Conservation (phyloP, 2,113 vertebrate species). For the Vanacampus margaritifer region DNA sequence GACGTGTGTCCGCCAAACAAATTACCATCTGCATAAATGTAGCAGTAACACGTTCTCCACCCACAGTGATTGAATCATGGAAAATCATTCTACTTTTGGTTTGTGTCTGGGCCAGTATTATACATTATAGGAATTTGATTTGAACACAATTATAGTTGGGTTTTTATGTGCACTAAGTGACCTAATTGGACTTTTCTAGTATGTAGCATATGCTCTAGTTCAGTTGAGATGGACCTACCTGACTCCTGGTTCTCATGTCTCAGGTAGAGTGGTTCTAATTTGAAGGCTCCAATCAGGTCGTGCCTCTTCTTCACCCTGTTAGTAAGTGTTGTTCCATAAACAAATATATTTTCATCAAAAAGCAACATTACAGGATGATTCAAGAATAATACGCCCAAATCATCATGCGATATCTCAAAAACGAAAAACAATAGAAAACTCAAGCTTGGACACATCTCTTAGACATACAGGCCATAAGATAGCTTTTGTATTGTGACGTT, state of each 20-base stretch:
- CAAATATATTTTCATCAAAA: neutral
- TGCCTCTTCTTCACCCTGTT: slow-evolving; percentile 87
- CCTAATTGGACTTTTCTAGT: neutral
- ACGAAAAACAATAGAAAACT: no score
- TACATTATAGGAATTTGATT: neutral
- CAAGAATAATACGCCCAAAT: no score
- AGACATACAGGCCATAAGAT: no score
- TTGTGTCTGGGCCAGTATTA: neutral
- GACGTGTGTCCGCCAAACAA: no score
- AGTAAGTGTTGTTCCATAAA: slow-evolving; percentile 4
- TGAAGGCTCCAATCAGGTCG: slow-evolving; percentile 87
- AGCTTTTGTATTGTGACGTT: no score
- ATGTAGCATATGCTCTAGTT: neutral
- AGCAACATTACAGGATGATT: neutral
- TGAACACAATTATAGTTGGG: neutral
- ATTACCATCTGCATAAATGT: no score
- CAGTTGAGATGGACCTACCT: slow-evolving; percentile 66
- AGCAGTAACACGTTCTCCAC: no score
- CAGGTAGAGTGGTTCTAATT: slow-evolving; percentile 89
- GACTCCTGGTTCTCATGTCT: slow-evolving; percentile 91
- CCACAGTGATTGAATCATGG: no score
- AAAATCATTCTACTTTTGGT: neutral
- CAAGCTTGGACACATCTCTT: no score
- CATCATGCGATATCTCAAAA: no score
- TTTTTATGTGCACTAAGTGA: neutral